phyloP scores from a whole-genome alignment of 2,113 vertebrate genomes.

The Mustelus asterias region DNA sequence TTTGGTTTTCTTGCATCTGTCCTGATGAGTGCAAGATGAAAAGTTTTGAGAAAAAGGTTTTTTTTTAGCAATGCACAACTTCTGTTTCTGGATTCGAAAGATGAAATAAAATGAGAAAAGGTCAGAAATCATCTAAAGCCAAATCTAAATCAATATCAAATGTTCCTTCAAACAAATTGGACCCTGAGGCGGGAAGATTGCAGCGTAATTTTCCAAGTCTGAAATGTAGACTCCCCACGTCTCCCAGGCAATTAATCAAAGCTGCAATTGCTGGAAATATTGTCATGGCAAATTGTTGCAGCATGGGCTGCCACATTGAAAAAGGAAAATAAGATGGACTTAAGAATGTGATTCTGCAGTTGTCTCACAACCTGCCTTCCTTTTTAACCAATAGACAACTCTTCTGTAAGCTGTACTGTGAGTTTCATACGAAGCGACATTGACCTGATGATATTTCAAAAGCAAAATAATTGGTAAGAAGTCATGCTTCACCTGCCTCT shows the following conservation, averaged over 20 bases:
- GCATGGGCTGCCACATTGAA: not conserved
- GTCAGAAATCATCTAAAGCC: not conserved
- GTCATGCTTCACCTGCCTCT: not conserved
- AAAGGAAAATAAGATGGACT: not conserved
- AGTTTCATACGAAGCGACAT: not conserved
- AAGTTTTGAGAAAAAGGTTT: no score
- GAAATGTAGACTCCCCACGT: not conserved
- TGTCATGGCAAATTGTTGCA: not conserved
- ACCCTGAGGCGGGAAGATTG: not conserved
- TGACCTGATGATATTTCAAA: slow-evolving; percentile 7
- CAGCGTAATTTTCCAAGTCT: not conserved
- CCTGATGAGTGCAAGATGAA: no score
- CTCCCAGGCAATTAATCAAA: not conserved
- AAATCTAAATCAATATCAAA: not conserved
- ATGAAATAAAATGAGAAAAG: not conserved
- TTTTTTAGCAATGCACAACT: no score
- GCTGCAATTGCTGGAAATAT: not conserved
- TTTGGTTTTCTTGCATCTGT: no score
- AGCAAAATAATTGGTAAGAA: slow-evolving; percentile 3
- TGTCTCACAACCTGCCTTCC: not conserved
- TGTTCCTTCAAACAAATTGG: not conserved
- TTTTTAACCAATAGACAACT: not conserved
- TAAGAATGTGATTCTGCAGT: not conserved
- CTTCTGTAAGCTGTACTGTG: not conserved
- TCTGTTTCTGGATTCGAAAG: not conserved